These are phyloP conservation scores for Hirudinaria manillensis DNA, from an alignment of 2,888 invertebrate genomes.

Conservation along the genomic window DNA sequence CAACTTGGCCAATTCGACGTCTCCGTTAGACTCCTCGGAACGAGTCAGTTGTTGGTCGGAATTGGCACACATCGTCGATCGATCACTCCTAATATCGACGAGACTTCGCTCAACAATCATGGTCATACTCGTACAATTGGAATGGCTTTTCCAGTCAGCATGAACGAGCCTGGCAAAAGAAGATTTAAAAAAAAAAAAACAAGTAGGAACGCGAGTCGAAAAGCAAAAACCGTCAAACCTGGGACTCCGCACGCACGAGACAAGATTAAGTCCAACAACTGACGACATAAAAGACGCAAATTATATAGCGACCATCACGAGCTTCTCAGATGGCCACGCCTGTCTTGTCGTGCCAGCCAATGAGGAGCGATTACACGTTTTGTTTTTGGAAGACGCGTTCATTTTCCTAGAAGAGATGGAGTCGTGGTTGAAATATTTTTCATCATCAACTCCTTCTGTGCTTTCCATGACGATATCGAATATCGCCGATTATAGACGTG, in stretches of 20 bases:
- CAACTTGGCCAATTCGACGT: background rate
- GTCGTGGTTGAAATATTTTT: too few species aligned
- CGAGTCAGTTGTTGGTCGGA: background rate
- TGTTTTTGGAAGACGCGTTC: constrained; percentile 8
- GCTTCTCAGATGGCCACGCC: constrained; percentile 1
- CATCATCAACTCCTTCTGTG: too few species aligned
- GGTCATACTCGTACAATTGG: background rate
- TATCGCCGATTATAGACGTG: background rate
- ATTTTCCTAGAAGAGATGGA: background rate
- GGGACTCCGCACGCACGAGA: too few species aligned
- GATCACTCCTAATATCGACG: background rate
- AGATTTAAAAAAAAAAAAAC: too few species aligned
- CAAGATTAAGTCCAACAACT: too few species aligned
- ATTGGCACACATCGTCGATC: background rate
- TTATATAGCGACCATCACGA: too few species aligned
- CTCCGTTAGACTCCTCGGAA: background rate
- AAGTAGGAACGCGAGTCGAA: too few species aligned
- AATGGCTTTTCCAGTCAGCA: background rate
- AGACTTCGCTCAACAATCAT: background rate
- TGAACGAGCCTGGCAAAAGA: too few species aligned
- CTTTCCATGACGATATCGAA: background rate
- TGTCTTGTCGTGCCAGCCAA: constrained; percentile 6
- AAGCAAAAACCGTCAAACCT: too few species aligned
- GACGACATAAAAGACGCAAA: too few species aligned
- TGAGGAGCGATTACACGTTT: constrained; percentile 4